A percentile compares a stretch with the other conserved stretches of the same genome.
phyloP scores from a whole-genome alignment of 2,113 vertebrate species.

The Erythrolamprus reginae region DNA sequence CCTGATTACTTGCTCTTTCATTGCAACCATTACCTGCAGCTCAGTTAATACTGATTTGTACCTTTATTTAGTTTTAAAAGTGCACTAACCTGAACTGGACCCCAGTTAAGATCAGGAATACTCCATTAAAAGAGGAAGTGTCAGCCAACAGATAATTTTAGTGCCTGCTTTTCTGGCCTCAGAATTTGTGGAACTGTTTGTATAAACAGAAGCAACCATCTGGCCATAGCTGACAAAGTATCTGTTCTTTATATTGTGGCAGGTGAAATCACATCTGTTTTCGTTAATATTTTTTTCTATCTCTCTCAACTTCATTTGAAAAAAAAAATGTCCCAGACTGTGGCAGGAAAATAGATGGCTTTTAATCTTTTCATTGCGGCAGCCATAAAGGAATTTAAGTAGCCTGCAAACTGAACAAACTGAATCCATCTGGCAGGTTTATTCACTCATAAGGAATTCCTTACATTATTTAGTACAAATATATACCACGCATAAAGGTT shows the following conservation, averaged over 20 bases:
- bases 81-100: background rate
- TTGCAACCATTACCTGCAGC: background rate
- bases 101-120: background rate
- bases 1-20: background rate
- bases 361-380: slow-evolving; percentile 20
- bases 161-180: background rate
- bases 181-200: background rate
- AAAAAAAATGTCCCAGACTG: slow-evolving; percentile 12
- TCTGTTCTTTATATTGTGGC: slow-evolving; percentile 20
- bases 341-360: slow-evolving; percentile 15
- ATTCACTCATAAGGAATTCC: slow-evolving; percentile 47
- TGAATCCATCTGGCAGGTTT: slow-evolving; percentile 42
- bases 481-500: slow-evolving; percentile 28
- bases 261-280: slow-evolving; percentile 4
- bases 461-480: slow-evolving; percentile 53
- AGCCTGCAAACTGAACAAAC: slow-evolving; percentile 22
- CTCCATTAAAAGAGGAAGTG: slow-evolving; percentile 8
- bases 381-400: slow-evolving; percentile 27
- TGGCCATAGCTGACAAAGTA: slow-evolving; percentile 20
- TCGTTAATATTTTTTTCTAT: background rate
- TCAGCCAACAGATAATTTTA: background rate
- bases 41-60: background rate
- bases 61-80: background rate
- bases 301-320: slow-evolving; percentile 9
- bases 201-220: slow-evolving; percentile 20